These are phyloP conservation scores for Hippoglossus hippoglossus DNA, from an alignment of 2,797 vertebrate species.

Conservation along the genomic window DNA sequence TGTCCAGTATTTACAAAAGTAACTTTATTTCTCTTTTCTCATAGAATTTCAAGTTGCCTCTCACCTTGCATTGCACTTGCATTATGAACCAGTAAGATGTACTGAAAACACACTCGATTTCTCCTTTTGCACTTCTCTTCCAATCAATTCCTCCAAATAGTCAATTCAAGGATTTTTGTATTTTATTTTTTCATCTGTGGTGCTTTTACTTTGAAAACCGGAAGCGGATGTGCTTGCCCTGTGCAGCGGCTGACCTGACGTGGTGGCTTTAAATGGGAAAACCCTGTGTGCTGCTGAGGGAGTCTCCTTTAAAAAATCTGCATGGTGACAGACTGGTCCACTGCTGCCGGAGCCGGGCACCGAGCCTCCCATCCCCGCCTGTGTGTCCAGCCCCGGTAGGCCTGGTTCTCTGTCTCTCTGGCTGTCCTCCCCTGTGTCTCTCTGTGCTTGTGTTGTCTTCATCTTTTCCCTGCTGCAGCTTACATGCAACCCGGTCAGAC, in stretches of 20 bases:
- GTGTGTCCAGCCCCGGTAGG: slow-evolving; percentile 64
- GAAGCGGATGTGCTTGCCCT: neutral
- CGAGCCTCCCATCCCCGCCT: slow-evolving; percentile 38
- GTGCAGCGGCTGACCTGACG: neutral
- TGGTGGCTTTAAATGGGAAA: slow-evolving; percentile 62
- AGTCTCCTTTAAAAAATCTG: slow-evolving; percentile 70
- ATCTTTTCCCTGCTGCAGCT: neutral
- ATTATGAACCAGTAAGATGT: neutral
- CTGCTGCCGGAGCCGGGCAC: slow-evolving; percentile 65
- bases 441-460: neutral
- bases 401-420: slow-evolving; percentile 13
- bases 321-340: slow-evolving; percentile 63
- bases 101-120: too few species aligned
- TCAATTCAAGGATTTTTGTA: too few species aligned
- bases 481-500: neutral
- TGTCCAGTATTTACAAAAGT: too few species aligned
- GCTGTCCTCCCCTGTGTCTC: neutral
- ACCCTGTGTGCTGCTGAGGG: slow-evolving; percentile 54
- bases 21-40: too few species aligned
- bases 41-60: too few species aligned
- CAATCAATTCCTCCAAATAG: too few species aligned
- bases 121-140: too few species aligned
- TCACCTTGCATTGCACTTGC: too few species aligned
- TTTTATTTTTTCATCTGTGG: too few species aligned
- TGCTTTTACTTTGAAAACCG: slow-evolving; percentile 54